Percentiles rank a stretch among this genome's conserved stretches.
These are phyloP conservation scores for Maniola hyperantus DNA, from an alignment of 2,888 invertebrate genomes.

Conservation along the genomic window DNA sequence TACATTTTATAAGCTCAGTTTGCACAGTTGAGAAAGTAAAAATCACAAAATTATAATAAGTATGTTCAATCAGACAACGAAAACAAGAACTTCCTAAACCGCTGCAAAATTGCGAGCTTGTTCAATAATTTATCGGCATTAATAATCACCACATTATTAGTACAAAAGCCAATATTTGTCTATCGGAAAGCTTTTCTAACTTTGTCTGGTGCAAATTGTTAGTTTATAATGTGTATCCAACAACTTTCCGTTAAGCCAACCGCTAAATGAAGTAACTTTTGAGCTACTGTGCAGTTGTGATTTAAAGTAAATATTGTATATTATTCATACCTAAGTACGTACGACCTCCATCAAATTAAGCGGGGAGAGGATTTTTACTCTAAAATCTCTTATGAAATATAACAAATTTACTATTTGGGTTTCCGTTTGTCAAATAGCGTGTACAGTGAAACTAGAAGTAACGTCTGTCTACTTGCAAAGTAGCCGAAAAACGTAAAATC, in stretches of 20 bases:
- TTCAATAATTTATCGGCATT: conserved; percentile 28
- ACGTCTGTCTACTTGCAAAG: too few relatives aligned
- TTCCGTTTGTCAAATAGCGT: too few relatives aligned
- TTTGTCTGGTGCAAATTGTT: conserved; percentile 30
- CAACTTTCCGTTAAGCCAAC: conserved; percentile 39
- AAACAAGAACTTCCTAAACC: conserved; percentile 21
- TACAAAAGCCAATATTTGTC: conserved; percentile 34
- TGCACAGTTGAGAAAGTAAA: not conserved
- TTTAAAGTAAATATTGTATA: too few relatives aligned
- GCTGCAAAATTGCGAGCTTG: conserved; percentile 26
- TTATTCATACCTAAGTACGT: conserved; percentile 12
- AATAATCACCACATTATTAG: conserved; percentile 32
- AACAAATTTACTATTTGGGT: too few relatives aligned
- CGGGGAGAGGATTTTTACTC: not conserved
- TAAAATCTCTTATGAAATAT: too few relatives aligned
- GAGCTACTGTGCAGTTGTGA: conserved; percentile 14
- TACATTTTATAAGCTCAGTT: not conserved
- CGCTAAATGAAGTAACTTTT: conserved; percentile 39
- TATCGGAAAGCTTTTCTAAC: conserved; percentile 35
- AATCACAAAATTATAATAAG: not conserved
- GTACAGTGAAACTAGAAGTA: too few relatives aligned
- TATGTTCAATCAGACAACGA: not conserved
- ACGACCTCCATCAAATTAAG: not conserved
- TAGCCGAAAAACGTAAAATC: too few relatives aligned
- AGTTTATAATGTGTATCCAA: conserved; percentile 30